These are phyloP conservation scores for Dryas iulia DNA, from an alignment of 1,140 invertebrate species.

Conservation along the genomic window DNA sequence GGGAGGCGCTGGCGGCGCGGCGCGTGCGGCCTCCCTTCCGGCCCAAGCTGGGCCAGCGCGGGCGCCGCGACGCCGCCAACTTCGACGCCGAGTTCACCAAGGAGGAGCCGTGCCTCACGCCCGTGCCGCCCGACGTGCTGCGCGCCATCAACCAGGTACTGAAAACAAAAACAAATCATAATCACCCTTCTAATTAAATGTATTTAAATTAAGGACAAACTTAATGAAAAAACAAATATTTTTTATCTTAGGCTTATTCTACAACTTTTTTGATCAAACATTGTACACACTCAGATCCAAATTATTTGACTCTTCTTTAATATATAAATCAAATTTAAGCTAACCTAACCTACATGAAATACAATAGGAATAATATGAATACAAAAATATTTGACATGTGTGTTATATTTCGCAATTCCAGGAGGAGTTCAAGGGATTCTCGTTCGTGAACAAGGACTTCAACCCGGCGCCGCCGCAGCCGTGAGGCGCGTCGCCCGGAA, in stretches of 20 bases:
- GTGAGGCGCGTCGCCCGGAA: constrained; percentile 43
- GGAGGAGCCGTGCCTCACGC: constrained; percentile 97
- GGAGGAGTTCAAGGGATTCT: constrained; percentile 98
- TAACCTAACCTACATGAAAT: too few species aligned
- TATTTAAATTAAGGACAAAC: too few species aligned
- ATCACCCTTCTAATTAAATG: too few species aligned
- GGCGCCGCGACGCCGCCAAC: constrained; percentile 98
- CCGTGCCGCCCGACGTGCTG: constrained; percentile 93
- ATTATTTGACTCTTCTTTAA: too few species aligned
- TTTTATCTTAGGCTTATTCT: too few species aligned
- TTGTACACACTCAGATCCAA: too few species aligned
- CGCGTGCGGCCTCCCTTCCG: constrained; percentile 98
- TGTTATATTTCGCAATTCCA: constrained; percentile 73
- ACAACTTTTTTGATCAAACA: too few species aligned
- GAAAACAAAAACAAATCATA: too few species aligned
- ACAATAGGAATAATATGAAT: too few species aligned
- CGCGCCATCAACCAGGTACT: constrained; percentile 93
- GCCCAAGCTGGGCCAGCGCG: constrained; percentile 94
- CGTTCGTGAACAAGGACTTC: constrained; percentile 96
- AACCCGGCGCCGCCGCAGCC: constrained; percentile 83
- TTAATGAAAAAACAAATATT: too few species aligned
- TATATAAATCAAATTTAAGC: too few species aligned
- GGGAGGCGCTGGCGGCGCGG: constrained; percentile 94
- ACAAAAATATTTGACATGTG: too few species aligned
- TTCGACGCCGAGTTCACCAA: constrained; percentile 99